These are phyloP conservation scores for Cremastobaeus sp. DNA, from an alignment of 2,888 invertebrate species.

Conservation along the genomic window DNA sequence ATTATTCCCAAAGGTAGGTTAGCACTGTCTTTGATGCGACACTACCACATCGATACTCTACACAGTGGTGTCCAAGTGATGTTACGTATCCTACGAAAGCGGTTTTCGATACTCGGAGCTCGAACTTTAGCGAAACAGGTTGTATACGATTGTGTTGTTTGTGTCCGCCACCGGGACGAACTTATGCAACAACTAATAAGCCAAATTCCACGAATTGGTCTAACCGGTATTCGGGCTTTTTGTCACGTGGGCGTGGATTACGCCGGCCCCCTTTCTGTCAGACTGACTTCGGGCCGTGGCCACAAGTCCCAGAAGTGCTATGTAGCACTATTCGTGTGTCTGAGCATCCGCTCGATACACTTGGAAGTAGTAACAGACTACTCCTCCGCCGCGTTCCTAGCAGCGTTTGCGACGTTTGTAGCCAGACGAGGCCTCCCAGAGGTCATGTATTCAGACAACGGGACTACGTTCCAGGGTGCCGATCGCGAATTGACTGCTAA, in stretches of 20 bases:
- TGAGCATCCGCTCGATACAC: conserved; percentile 2
- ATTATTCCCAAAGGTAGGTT: conserved; percentile 1
- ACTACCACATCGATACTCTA: background rate
- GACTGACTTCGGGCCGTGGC: background rate
- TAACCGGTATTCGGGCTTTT: background rate
- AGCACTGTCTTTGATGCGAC: background rate
- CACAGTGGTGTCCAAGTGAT: background rate
- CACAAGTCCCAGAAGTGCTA: background rate
- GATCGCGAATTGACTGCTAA: background rate
- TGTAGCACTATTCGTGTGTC: background rate
- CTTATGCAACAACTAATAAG: background rate
- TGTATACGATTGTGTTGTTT: background rate
- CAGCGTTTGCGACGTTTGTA: background rate
- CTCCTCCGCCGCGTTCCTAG: background rate
- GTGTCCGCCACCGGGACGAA: background rate
- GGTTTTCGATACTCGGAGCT: background rate
- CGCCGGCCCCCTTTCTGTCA: background rate
- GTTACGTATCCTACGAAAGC: background rate
- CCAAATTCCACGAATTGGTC: background rate
- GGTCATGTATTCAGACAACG: background rate
- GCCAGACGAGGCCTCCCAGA: background rate
- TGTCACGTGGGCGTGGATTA: background rate
- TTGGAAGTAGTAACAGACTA: conserved; percentile 3
- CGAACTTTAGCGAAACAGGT: background rate
- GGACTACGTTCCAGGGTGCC: background rate